Evolutionary conservation across 2,888 invertebrate species (phyloP), one percentile per base, ranked within the genome.

Genomic region (Acheta domesticus): DNA sequence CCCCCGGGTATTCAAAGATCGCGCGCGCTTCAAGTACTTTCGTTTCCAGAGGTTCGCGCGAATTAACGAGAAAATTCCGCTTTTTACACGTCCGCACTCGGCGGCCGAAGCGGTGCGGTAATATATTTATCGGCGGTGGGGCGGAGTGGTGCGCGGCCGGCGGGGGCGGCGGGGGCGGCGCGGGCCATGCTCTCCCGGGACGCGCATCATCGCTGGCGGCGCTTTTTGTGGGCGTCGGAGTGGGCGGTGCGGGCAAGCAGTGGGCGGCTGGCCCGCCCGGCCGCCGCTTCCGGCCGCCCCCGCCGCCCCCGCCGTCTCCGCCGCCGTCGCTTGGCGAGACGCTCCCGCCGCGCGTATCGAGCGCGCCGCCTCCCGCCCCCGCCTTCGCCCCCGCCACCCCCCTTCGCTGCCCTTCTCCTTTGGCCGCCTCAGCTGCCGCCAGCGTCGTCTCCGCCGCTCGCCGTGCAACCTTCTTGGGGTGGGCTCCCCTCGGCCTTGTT

Each of bases 261-360:
- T n/a, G 14, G 14, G 16, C 62, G 62, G 62, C 62, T 62, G 62
- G 16, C 62, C 62, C 62, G 16, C 16, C 16, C 62, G 62, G n/a
- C 62, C 62, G n/a, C 62, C 62, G 62, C 62, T 62, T 62, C 62
- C 62, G 62, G 62, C 62, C n/a, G 62, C 62, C 62, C 62, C 62
- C 62, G 62, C 16, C 62, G 62, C 5, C 62, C 8, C 62, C 19
- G 62, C 50, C 19, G 14, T 50, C 16, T 19, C 16, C 62, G 16
- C 62, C 62, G 62, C 62, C 62, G 62, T 8, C 36, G 36, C 36
- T 36, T 36, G 36, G 36, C 36, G 62, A 62, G 62, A 62, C 62
- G 16, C 11, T 62, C 62, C 62, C 62, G 62, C 62, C 16, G n/a
- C n/a, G 62, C 62, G 62, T 62, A 62, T 62, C 62, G 62, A 62